A percentile compares a stretch with the other conserved stretches of the same genome.
phyloP scores from a whole-genome alignment of 2,888 invertebrate genomes.

The Xestoiulus laeticollis region DNA sequence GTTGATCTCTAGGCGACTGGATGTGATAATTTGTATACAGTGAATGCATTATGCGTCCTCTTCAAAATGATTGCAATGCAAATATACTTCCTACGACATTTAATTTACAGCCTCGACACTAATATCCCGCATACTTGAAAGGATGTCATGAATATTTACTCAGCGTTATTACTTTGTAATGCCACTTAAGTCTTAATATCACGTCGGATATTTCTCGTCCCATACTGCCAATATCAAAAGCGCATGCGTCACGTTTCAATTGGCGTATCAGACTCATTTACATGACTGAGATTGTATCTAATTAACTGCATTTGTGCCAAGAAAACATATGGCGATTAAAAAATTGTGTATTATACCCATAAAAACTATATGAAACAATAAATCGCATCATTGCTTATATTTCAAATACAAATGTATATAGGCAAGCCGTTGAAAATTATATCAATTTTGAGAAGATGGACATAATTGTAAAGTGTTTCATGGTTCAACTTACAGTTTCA shows the following conservation, averaged over 20 bases:
- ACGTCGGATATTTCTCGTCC: background rate
- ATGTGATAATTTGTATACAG: background rate
- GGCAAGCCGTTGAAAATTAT: background rate
- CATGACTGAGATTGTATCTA: background rate
- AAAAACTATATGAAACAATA: background rate
- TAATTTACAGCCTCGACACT: background rate
- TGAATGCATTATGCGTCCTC: background rate
- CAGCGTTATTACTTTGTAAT: conserved; percentile 5
- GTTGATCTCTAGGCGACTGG: too few species aligned
- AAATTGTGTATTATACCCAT: background rate
- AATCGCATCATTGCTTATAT: background rate
- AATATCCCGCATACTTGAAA: background rate
- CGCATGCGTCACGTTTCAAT: too few species aligned
- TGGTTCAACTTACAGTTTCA: background rate
- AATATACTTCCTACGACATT: background rate
- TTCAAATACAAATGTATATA: too few species aligned
- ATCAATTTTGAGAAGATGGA: background rate
- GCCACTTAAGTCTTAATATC: background rate
- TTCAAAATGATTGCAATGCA: background rate
- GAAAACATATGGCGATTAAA: background rate
- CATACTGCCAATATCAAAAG: background rate
- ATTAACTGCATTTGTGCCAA: background rate
- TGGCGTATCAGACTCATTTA: background rate
- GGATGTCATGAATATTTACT: background rate
- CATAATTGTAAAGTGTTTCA: background rate